Base-by-base conservation (phyloP, 2,797 vertebrate genomes). In the Hybognathus amarus region DNA sequence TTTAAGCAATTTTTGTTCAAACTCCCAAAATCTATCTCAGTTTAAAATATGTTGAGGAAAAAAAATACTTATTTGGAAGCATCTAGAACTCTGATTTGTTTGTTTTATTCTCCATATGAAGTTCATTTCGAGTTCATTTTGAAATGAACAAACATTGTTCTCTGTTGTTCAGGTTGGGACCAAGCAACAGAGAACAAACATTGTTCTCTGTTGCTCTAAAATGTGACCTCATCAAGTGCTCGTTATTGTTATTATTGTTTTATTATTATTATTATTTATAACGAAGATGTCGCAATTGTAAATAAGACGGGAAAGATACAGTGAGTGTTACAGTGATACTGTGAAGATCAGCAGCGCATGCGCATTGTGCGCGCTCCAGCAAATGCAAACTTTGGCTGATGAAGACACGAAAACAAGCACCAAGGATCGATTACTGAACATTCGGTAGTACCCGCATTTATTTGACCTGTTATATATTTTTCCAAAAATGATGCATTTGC, bases 351-450 rank as follows among this genome's bases (percentile, higher is more conserved):
- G 40, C 9, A 54, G 88, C 88, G 88, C 89, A 77, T 88, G 89
- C 87, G 89, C 79, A 69, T 27, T 47, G 40, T 20, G 74, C 42
- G 38, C 45, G 7, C 20, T 79, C 10, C 36, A 80, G 80, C 24
- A 68, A 84, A 75, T 40, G 68, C 42, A 77, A 86, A 85, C 81
- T 67, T 86, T 82, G 77, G 79, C 71, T 73, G 83, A 69, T 80
- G 80, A 87, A 82, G 69, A 89, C 15, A 77, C 83, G 90, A 85
- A 92, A 94, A 92, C 92, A 92, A 89, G 92, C 92, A 90, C 92
- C 93, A 87, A 94, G 94, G 94, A 94, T 90, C 92, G 54, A 91
- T 90, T 84, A 92, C 93, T 92, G 83, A 92, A 87, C 86, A 69
- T 77, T 82, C 90, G 90, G 93, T 89, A 90, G 88, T 74, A 75